A percentile compares a stretch with the other conserved stretches of the same genome.
Conservation (phyloP, 1,140 invertebrate genomes). For the Diachasma alloeum region DNA sequence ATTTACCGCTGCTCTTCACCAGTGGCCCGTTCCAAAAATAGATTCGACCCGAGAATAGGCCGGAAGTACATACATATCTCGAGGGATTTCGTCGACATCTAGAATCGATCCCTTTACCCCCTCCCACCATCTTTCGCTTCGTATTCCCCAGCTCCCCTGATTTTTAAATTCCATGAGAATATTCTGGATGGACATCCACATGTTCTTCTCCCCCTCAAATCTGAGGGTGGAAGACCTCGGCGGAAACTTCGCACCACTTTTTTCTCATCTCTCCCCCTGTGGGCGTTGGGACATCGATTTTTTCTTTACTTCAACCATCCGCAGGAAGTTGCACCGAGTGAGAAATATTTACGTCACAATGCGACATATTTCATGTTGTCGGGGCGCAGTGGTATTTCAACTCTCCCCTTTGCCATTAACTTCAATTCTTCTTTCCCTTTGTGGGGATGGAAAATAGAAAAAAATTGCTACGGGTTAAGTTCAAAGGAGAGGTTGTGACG, state of each 20-base stretch:
- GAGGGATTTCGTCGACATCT: slow-evolving; percentile 26
- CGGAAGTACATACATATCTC: slow-evolving; percentile 30
- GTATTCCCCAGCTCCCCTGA: neutral
- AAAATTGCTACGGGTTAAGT: neutral
- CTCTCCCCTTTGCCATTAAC: neutral
- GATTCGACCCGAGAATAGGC: slow-evolving; percentile 34
- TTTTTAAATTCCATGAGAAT: neutral
- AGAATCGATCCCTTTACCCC: slow-evolving; percentile 8
- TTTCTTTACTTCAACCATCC: neutral
- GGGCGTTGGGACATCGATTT: neutral
- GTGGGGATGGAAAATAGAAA: neutral
- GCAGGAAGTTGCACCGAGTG: neutral
- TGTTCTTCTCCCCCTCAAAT: too few species aligned
- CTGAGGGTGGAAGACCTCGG: too few species aligned
- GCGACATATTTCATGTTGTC: neutral
- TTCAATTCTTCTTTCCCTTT: neutral
- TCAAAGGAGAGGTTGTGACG: too few species aligned
- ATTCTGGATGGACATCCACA: neutral
- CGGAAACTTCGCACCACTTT: neutral
- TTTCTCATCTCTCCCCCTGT: neutral
- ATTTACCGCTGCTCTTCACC: slow-evolving; percentile 34
- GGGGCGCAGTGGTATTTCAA: too few species aligned
- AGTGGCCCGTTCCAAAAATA: slow-evolving; percentile 34
- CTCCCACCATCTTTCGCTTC: neutral
- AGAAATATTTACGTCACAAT: neutral